Evolutionary conservation across 30 jellyfish, hydroid and myxozoan species (phyloP).

Genomic region (Hydra vulgaris): DNA sequence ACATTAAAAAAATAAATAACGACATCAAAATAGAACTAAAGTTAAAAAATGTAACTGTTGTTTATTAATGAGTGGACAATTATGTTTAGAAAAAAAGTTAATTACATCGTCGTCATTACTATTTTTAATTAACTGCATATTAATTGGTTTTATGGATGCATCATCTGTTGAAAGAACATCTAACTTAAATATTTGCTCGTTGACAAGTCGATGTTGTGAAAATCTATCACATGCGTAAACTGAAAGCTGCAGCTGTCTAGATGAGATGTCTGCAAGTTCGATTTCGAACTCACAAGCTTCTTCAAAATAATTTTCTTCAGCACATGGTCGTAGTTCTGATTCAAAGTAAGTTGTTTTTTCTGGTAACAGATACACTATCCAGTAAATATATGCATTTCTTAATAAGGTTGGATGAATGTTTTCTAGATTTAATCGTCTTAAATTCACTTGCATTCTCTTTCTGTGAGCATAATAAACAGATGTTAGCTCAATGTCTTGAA

Average conservation of each 20-base stretch:
- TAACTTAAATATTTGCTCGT: conserved; percentile 34
- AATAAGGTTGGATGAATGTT: conserved; percentile 32
- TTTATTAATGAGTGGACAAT: too few relatives aligned
- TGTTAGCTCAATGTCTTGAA: conserved; percentile 55
- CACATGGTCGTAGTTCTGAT: conserved; percentile 63
- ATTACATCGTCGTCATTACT: conserved; percentile 20
- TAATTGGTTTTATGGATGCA: conserved; percentile 4
- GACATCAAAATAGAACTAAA: too few relatives aligned
- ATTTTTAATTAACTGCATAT: neutral
- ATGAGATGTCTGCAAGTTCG: conserved; percentile 38
- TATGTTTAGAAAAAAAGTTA: too few relatives aligned
- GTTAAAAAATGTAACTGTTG: too few relatives aligned
- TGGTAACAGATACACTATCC: conserved; percentile 50
- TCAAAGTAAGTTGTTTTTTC: conserved; percentile 53
- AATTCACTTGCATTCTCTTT: conserved; percentile 43
- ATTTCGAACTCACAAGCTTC: conserved; percentile 79
- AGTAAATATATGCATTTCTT: conserved; percentile 43
- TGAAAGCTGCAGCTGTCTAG: conserved; percentile 28
- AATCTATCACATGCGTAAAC: conserved; percentile 67
- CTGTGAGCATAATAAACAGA: conserved; percentile 61
- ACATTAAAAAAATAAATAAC: too few relatives aligned
- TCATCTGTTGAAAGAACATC: conserved; percentile 6
- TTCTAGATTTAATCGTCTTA: conserved; percentile 44
- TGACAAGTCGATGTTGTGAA: conserved; percentile 50
- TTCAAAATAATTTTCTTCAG: conserved; percentile 55